Percentiles rank a stretch among this genome's conserved stretches.
These are phyloP conservation scores for Leucozona laternaria DNA, from an alignment of 2,888 invertebrate genomes.

Conservation along the genomic window DNA sequence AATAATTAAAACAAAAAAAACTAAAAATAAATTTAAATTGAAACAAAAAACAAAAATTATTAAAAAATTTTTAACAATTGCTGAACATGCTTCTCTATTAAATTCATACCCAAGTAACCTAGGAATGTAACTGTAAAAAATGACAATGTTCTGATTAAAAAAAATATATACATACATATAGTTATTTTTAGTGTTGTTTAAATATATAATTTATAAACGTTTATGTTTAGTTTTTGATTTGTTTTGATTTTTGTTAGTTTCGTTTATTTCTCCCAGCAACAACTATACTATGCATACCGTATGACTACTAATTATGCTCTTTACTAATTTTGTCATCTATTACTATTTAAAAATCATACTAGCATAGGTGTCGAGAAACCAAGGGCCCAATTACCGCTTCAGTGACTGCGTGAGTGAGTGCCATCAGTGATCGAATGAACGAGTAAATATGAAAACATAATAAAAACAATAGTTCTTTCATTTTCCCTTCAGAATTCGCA, in stretches of 20 bases:
- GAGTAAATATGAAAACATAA: no score
- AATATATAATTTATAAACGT: slow-evolving; percentile 1
- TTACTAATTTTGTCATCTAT: no score
- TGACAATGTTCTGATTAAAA: slow-evolving; percentile 15
- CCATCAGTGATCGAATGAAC: no score
- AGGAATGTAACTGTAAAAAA: slow-evolving; percentile 28
- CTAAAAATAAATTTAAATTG: slow-evolving; percentile 83
- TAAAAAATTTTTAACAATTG: slow-evolving; percentile 47
- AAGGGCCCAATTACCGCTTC: no score
- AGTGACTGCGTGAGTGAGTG: no score
- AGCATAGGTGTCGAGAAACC: no score
- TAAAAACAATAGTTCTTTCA: no score
- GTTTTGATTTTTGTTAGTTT: not conserved
- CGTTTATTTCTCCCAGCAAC: not conserved
- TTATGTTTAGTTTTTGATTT: not conserved
- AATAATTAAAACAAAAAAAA: slow-evolving; percentile 91
- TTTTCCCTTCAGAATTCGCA: no score
- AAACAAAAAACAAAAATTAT: slow-evolving; percentile 16
- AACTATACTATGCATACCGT: no score
- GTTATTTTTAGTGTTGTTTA: not conserved
- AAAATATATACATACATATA: not conserved
- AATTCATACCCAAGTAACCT: slow-evolving; percentile 58
- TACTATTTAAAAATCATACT: no score
- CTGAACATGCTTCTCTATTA: slow-evolving; percentile 22
- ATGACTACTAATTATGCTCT: no score